Conservation (phyloP, 2,888 invertebrate species). For the Drosophila neotestacea region DNA sequence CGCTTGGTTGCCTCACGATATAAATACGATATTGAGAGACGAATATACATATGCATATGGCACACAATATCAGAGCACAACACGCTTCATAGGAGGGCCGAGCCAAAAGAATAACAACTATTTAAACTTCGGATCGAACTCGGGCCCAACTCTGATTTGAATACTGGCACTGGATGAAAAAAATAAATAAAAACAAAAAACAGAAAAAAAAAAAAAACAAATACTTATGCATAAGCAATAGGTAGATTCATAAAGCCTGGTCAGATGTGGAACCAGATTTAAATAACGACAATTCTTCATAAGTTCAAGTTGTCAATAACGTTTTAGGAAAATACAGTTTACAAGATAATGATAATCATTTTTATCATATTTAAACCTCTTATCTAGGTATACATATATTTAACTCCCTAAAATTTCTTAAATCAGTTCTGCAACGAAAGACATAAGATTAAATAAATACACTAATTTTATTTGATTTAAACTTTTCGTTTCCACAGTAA, state of each 20-base stretch:
- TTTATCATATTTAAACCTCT: too few species aligned
- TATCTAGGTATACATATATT: too few species aligned
- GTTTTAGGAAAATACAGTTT: neutral
- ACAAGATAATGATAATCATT: neutral
- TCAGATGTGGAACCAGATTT: slow-evolving; percentile 61
- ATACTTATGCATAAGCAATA: slow-evolving; percentile 42
- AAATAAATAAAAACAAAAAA: too few species aligned
- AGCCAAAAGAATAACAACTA: slow-evolving; percentile 42
- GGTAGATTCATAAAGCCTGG: slow-evolving; percentile 43
- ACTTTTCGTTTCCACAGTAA: too few species aligned
- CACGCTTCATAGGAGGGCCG: slow-evolving; percentile 42
- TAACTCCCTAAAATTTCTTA: too few species aligned
- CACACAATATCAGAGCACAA: slow-evolving; percentile 31
- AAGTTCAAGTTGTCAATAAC: neutral
- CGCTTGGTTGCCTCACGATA: slow-evolving; percentile 53
- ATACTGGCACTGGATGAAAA: slow-evolving; percentile 46
- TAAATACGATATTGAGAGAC: slow-evolving; percentile 33
- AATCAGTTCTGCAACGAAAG: too few species aligned
- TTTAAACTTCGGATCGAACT: slow-evolving; percentile 31
- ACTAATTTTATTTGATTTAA: too few species aligned
- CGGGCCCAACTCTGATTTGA: slow-evolving; percentile 63
- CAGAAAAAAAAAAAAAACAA: neutral
- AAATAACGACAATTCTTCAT: slow-evolving; percentile 40
- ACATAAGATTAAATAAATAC: too few species aligned
- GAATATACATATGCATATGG: slow-evolving; percentile 19